These are phyloP conservation scores for Harmothoe impar DNA, from an alignment of 2,888 invertebrate genomes.

Conservation along the genomic window DNA sequence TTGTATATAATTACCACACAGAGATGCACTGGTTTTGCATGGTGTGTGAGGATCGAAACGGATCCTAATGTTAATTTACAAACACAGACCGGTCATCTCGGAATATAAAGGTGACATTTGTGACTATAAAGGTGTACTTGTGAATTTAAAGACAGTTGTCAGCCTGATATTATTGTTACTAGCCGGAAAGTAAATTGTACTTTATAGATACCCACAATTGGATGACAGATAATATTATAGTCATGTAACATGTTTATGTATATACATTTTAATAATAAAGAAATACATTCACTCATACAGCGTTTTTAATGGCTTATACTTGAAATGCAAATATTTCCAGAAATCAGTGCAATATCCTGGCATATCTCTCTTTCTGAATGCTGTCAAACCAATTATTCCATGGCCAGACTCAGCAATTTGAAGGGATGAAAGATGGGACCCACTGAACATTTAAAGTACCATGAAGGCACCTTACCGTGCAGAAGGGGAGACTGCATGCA, in stretches of 20 bases:
- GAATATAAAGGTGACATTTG: not conserved
- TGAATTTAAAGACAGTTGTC: not conserved
- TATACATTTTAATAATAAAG: constrained; percentile 52
- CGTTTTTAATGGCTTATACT: not conserved
- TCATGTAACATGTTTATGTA: constrained; percentile 54
- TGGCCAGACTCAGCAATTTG: too few species aligned
- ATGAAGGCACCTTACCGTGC: too few species aligned
- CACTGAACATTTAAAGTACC: too few species aligned
- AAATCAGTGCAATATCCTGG: too few species aligned
- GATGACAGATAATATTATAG: constrained; percentile 18
- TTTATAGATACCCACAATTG: not conserved
- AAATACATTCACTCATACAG: constrained; percentile 12
- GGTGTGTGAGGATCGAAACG: not conserved
- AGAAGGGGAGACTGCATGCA: too few species aligned
- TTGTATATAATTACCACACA: constrained; percentile 15
- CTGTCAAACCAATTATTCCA: too few species aligned
- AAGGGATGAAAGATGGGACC: too few species aligned
- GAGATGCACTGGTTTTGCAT: constrained; percentile 48
- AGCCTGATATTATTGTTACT: constrained; percentile 21
- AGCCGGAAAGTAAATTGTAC: not conserved
- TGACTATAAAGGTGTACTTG: not conserved
- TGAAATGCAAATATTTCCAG: too few species aligned
- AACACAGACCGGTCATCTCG: not conserved
- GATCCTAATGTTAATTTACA: not conserved
- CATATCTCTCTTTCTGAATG: too few species aligned